A percentile compares a stretch with the other conserved stretches of the same genome.
phyloP scores from a whole-genome alignment of 2,797 vertebrate species.

The Chrosomus eos region DNA sequence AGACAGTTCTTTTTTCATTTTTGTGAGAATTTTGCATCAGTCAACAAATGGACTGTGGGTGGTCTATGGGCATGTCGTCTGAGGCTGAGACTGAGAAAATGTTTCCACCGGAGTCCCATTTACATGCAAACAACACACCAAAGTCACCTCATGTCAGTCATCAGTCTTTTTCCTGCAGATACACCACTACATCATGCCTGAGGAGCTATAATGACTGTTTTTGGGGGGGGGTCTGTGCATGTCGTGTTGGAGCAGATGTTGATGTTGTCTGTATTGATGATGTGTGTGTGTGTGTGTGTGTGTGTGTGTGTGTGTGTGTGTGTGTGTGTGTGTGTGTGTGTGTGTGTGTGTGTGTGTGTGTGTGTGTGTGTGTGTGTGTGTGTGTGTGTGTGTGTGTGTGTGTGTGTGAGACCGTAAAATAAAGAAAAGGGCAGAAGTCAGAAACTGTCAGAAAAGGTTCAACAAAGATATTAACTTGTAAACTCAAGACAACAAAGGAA shows the following conservation, averaged over 20 bases:
- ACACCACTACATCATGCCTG: no score
- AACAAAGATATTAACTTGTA: constrained; percentile 55
- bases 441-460: constrained; percentile 17
- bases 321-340: not conserved
- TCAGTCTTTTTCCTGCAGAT: constrained; percentile 11
- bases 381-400: not conserved
- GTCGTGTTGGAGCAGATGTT: no score
- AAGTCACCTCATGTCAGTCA: constrained; percentile 18
- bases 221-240: no score
- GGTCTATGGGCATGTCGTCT: not conserved
- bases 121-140: constrained; percentile 22
- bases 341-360: not conserved
- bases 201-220: no score
- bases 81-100: not conserved
- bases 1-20: not conserved
- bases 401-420: not conserved
- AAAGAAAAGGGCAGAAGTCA: constrained; percentile 12
- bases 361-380: not conserved
- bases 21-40: not conserved
- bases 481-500: constrained; percentile 50
- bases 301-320: no score
- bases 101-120: not conserved
- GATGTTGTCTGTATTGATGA: no score
- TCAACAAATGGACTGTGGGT: not conserved
- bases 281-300: no score